These are phyloP conservation scores for Drosophila parvula DNA, from an alignment of 1,140 invertebrate genomes.

Conservation along the genomic window DNA sequence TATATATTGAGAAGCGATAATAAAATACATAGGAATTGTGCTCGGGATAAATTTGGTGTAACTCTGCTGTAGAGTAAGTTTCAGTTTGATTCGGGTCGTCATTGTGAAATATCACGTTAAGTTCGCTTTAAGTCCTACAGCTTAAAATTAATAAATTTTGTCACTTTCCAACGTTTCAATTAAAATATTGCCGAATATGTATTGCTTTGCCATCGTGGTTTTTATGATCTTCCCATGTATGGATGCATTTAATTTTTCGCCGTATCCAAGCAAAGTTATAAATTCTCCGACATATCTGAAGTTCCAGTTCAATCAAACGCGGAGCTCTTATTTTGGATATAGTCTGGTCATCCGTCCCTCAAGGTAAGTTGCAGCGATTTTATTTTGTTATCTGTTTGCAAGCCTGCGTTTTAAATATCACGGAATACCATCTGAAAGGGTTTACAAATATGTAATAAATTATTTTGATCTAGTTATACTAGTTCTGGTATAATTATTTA, in stretches of 20 bases:
- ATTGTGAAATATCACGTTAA: no score
- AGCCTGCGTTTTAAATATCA: no score
- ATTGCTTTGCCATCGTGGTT: background rate
- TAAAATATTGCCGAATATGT: conserved; percentile 25
- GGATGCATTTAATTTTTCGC: conserved; percentile 64
- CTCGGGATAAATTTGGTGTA: no score
- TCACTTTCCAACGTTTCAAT: background rate
- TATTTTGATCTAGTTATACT: no score
- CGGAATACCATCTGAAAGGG: no score
- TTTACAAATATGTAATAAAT: no score
- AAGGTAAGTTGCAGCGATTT: conserved; percentile 48
- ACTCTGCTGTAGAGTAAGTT: no score
- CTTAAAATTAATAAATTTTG: background rate
- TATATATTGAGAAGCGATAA: no score
- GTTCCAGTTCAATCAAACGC: conserved; percentile 52
- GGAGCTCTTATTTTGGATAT: conserved; percentile 77
- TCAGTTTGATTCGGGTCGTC: no score
- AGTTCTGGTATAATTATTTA: no score
- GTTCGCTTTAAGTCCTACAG: background rate
- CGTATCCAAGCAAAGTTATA: conserved; percentile 58
- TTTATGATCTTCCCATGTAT: conserved; percentile 1
- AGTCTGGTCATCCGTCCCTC: conserved; percentile 66
- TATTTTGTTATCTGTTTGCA: no score
- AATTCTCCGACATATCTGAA: conserved; percentile 48
- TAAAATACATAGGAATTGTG: no score